Evolutionary conservation across 2,113 vertebrate genomes (phyloP), one percentile per base, ranked within the genome.

Genomic region (Podocnemis expansa): DNA sequence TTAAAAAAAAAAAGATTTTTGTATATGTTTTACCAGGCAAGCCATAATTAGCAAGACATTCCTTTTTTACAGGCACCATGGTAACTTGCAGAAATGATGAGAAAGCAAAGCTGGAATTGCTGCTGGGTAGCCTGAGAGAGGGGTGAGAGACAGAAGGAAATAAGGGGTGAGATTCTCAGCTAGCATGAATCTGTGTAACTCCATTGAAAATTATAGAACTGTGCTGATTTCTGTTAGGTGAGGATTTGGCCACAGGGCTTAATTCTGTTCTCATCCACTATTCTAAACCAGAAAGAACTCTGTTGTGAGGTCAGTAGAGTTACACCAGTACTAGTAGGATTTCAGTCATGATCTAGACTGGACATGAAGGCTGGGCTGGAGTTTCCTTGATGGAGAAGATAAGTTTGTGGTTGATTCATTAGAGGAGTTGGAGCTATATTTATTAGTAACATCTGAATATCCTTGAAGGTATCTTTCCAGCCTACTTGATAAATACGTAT

Each of bases 391-490:
- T 45, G 17, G 6, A 2, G 60, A 79, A 5, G 54, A 5, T n/a
- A 84, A 90, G 1, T 27, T 60, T 38, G 8, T 81, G 10, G 10
- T 82, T 91, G 55, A 43, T 56, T 84, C 63, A 51, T 67, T 78
- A 10, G 79, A 55, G 13, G 90, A 51, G 1, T 0, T 3, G 4
- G 21, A 82, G 12, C 31, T 12, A 45, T 43, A 14, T 0, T 0
- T 31, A 27, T 82, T 60, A 78, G 80, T 80, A 38, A 93, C 87
- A n/a, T 21, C 38, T 78, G 43, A 93, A 19, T 27, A 31, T 52
- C 31, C 47, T 67, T 17, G 54, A 55, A 58, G 10, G 21, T 55
- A 4, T 34, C 80, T 45, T 90, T 87, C 43, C 84, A 89, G n/a
- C 47, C 49, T 67, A 41, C 80, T 63, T 63, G 49, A 85, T 84